Percentiles rank a stretch among this genome's conserved stretches.
These are phyloP conservation scores for Mormyrops boulengeri DNA, from an alignment of 2,797 vertebrate species.

Conservation along the genomic window DNA sequence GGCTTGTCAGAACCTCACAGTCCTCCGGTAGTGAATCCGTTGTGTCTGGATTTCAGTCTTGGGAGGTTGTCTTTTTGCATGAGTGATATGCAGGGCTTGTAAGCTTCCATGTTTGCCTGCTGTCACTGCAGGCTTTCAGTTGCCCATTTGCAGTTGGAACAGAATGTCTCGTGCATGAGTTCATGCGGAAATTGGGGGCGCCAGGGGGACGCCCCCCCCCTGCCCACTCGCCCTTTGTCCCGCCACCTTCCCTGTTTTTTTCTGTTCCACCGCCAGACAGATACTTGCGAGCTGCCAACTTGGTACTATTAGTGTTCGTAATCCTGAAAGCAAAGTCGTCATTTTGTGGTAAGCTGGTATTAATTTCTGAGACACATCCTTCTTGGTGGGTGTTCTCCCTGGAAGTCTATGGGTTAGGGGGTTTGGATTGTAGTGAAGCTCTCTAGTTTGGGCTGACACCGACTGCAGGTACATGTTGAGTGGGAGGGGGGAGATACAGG, in stretches of 20 bases:
- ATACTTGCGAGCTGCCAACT: background rate
- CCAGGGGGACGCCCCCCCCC: background rate
- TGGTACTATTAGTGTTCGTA: constrained; percentile 31
- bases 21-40: background rate
- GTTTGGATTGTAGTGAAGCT: constrained; percentile 32
- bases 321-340: constrained; percentile 47
- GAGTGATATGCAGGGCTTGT: background rate
- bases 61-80: background rate
- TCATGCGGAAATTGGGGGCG: background rate
- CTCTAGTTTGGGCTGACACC: constrained; percentile 45
- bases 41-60: background rate
- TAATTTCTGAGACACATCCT: constrained; percentile 57
- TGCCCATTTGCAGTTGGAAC: background rate
- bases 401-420: constrained; percentile 50
- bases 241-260: background rate
- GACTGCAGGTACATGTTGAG: constrained; percentile 26
- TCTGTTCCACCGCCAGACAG: background rate
- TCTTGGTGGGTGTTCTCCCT: constrained; percentile 43
- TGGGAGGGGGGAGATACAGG: background rate
- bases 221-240: background rate
- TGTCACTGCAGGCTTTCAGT: background rate
- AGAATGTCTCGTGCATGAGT: background rate
- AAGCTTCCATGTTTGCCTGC: background rate
- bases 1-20: background rate
- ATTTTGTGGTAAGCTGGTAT: constrained; percentile 42